Conservation (phyloP, 64 coral and sea anemone species). For the Stichodactyla mertensii region DNA sequence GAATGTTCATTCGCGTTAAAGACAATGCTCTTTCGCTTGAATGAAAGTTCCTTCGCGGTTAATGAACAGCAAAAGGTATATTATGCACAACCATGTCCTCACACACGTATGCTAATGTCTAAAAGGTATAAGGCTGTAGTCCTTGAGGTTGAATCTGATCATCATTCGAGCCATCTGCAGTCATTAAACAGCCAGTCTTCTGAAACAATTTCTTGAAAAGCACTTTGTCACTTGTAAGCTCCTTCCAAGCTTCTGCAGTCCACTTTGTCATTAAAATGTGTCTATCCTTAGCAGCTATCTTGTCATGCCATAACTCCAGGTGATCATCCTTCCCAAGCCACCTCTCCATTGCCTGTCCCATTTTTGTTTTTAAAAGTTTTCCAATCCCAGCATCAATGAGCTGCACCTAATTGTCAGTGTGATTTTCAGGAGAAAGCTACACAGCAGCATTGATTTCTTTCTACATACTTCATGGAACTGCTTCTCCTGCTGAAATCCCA, state of each 20-base stretch:
- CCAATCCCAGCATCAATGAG: constrained; percentile 50
- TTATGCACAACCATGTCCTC: too few relatives aligned
- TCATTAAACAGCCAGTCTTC: constrained; percentile 52
- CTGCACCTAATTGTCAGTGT: constrained; percentile 28
- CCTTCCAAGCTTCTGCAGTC: constrained; percentile 38
- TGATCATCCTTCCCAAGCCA: constrained; percentile 39
- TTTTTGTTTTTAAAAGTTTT: constrained; percentile 38
- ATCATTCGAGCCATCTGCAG: constrained; percentile 46
- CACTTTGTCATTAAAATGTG: constrained; percentile 43
- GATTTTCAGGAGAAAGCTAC: not conserved
- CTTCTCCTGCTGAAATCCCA: constrained; percentile 45
- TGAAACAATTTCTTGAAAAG: constrained; percentile 55
- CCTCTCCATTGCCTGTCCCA: constrained; percentile 47
- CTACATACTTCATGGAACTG: constrained; percentile 27
- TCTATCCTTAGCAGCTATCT: constrained; percentile 39
- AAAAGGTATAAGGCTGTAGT: constrained; percentile 49
- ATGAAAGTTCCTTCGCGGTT: too few relatives aligned
- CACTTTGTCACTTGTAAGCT: constrained; percentile 29
- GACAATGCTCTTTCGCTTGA: too few relatives aligned
- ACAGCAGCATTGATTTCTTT: not conserved
- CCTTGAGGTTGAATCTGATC: constrained; percentile 42
- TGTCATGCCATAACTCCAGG: constrained; percentile 30
- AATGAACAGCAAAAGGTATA: too few relatives aligned
- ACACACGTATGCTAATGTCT: too few relatives aligned
- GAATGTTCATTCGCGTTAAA: too few relatives aligned